Evolutionary conservation across 30 jellyfish, hydroid and myxozoan genomes (phyloP), one percentile per base, ranked within the genome.

Genomic region (Aurelia coerulea): DNA sequence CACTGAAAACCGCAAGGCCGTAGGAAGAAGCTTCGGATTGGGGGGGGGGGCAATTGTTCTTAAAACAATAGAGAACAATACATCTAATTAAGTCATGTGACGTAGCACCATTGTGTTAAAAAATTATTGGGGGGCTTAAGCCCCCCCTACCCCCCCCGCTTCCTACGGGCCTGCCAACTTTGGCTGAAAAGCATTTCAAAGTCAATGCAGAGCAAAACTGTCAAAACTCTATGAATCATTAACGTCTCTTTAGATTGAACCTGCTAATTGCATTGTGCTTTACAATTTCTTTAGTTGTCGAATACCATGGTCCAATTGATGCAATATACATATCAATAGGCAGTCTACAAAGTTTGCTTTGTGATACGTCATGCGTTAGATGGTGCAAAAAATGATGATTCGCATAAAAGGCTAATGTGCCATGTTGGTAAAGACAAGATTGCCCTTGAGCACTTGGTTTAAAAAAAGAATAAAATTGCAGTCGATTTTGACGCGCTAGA

Each of bases 281-380:
- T 15, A 76, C 86, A 34, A 76, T 76, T 10, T 37, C 37, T 56
- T 76, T 76, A 1, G 86, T 53, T n/a, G 86, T 76, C 29, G 86
- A 76, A 58, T 17, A 76, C 86, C 86, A 76, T 17, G 86, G 86
- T 33, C 86, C 86, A 76, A 7, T 52, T 19, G 71, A 50, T 1
- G 86, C 86, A 39, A 76, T 54, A 63, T 76, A 76, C 34, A 76
- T 76, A 32, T 76, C 86, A 52, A 76, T 76, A 16, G 86, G 86
- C 62, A 76, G 68, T 41, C 86, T 76, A 53, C 86, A 76, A 32
- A 76, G 65, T 15, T 76, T 73, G 31, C 65, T 23, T 31, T 34
- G 14, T 11, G 60, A 37, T 4, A 76, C 86, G 2, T 23, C 64
- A 39, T 29, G 58, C 56, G 86, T 73, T 63, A 76, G 41, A 39